phyloP scores from a whole-genome alignment of 2,888 invertebrate species.

The Noctua janthe region DNA sequence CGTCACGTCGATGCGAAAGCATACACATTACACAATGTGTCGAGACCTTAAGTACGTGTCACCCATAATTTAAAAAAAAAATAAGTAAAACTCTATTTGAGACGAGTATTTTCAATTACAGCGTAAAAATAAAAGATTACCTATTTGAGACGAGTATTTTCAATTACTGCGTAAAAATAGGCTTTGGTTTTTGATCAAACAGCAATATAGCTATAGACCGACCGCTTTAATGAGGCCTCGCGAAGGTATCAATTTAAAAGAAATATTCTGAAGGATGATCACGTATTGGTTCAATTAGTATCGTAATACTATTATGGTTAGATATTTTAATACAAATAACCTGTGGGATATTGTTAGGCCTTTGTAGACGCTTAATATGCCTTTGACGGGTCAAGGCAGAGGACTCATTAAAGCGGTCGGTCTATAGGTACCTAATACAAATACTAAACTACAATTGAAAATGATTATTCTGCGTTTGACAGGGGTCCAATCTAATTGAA shows the following conservation, averaged over 20 bases:
- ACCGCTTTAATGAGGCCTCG: too few species aligned
- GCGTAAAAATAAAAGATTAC: not conserved
- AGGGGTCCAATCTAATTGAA: not conserved
- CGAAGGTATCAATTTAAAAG: too few species aligned
- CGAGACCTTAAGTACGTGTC: too few species aligned
- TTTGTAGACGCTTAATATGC: too few species aligned
- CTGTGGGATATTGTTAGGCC: too few species aligned
- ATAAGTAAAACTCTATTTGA: not conserved
- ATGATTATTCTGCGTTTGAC: conserved; percentile 27
- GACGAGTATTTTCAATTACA: not conserved
- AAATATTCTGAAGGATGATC: too few species aligned
- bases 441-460: not conserved
- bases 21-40: not conserved
- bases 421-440: not conserved
- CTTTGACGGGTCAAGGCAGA: too few species aligned
- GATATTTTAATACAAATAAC: too few species aligned
- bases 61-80: not conserved
- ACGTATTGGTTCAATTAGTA: too few species aligned
- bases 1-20: not conserved
- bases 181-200: not conserved
- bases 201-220: not conserved
- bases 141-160: too few species aligned
- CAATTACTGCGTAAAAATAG: not conserved
- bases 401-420: too few species aligned
- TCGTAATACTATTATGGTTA: too few species aligned